Conservation (phyloP, 2,888 invertebrate species). For the Drosophila nr. fundita region DNA sequence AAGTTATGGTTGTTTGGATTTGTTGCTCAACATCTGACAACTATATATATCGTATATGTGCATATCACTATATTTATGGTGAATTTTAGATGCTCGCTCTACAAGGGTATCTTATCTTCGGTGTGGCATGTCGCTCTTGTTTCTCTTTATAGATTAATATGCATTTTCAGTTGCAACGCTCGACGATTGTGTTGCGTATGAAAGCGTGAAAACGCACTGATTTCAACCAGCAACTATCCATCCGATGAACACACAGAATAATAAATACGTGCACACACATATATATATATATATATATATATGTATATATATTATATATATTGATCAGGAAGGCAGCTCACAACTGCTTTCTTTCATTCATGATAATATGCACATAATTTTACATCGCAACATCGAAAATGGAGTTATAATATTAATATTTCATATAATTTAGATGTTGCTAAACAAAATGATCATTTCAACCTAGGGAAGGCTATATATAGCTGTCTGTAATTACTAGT, state of each 20-base stretch:
- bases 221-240: constrained; percentile 42
- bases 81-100: neutral
- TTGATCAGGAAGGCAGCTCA: neutral
- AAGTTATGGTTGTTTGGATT: neutral
- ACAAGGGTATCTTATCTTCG: neutral
- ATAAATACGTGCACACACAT: neutral
- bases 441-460: too few species aligned
- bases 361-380: neutral
- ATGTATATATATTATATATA: neutral
- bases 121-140: too few species aligned
- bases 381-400: neutral
- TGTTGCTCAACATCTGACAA: neutral
- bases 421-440: neutral
- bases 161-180: constrained; percentile 21
- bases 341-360: neutral
- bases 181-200: constrained; percentile 47
- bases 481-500: neutral
- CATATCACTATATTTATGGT: neutral
- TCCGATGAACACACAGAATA: constrained; percentile 17
- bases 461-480: neutral
- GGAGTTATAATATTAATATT: neutral
- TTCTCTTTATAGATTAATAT: neutral
- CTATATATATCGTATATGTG: neutral
- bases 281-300: neutral
- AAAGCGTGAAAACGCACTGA: constrained; percentile 63